phyloP scores from a whole-genome alignment of 2,888 invertebrate genomes.

The Eupithecia abbreviata region DNA sequence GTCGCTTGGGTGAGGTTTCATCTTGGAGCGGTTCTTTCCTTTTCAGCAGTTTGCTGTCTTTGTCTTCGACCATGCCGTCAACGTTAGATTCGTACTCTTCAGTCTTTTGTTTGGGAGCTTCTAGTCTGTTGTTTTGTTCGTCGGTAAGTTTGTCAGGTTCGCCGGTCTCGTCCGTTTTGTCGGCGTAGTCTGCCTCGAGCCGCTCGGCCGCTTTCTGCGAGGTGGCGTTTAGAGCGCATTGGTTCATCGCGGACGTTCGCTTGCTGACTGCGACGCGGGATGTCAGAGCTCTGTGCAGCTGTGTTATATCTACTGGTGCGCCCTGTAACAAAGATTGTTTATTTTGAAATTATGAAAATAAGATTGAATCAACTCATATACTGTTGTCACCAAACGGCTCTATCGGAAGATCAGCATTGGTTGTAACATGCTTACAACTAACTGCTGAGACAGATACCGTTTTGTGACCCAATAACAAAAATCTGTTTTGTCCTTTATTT shows the following conservation, averaged over 20 bases:
- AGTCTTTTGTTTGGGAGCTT: conserved; percentile 58
- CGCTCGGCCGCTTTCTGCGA: conserved; percentile 70
- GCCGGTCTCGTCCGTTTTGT: conserved; percentile 61
- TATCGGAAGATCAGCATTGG: no score
- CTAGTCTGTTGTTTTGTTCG: conserved; percentile 56
- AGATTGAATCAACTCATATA: background rate
- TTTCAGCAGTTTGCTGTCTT: conserved; percentile 64
- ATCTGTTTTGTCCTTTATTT: no score
- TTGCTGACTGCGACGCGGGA: conserved; percentile 67
- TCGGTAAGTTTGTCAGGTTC: conserved; percentile 55
- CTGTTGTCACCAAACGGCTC: no score
- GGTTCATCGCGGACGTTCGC: conserved; percentile 42
- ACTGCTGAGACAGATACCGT: no score
- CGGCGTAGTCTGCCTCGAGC: conserved; percentile 62
- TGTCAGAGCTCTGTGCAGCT: conserved; percentile 66
- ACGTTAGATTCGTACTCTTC: conserved; percentile 59
- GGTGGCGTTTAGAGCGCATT: conserved; percentile 54
- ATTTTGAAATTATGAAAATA: background rate
- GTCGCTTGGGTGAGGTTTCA: conserved; percentile 75
- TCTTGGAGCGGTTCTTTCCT: conserved; percentile 70
- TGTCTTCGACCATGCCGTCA: conserved; percentile 54
- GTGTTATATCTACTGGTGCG: conserved; percentile 70
- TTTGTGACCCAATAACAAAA: no score
- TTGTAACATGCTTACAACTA: no score
- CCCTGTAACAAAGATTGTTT: conserved; percentile 59